Evolutionary conservation across 2,113 vertebrate genomes (phyloP), one percentile per base, ranked within the genome.

Genomic region (Xenotilapia flavipinnis): DNA sequence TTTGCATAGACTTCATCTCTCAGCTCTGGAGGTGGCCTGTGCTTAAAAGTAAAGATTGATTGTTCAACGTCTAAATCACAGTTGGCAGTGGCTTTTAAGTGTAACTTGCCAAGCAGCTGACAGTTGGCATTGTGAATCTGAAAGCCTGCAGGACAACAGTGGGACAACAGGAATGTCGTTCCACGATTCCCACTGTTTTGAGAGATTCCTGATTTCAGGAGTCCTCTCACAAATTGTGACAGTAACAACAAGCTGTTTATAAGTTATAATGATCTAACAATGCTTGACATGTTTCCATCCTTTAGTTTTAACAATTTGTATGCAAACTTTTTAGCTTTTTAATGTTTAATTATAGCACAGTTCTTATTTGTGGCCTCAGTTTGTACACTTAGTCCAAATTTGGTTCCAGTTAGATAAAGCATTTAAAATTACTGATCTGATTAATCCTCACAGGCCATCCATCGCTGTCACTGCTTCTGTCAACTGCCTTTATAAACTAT

Each of bases 231-330:
- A 47, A 28, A 75, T 45, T 26, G 40, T 47, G 2, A 47, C 40
- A 47, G 23, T 47, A 47, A 47, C 40, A 75, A 47, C 14, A 28
- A 49, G 42, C 21, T 1, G 1, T 75, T 49, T 5, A 49, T 1
- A 17, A 28, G 9, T 9, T 49, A 47, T 49, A 17, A 49, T 47
- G 40, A 73, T 28, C 21, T 73, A 73, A 47, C 40, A 26, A 26
- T 73, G 40, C 0, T 0, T 73, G 14, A 47, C 21, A 73, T 19
- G 9, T 75, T 75, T 75, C 2, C 4, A 0, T 47, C 23, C 3
- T 28, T 4, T 75, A 19, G 9, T 28, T 28, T 75, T 49, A 19
- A 9, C 1, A 0, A 7, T 75, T 75, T 49, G 40, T 11, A 75
- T 75, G 68, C 23, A 49, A 31, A 49, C 1, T 1, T 3, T 49